phyloP scores from a whole-genome alignment of 2,888 invertebrate species.

The Lymantria monacha region DNA sequence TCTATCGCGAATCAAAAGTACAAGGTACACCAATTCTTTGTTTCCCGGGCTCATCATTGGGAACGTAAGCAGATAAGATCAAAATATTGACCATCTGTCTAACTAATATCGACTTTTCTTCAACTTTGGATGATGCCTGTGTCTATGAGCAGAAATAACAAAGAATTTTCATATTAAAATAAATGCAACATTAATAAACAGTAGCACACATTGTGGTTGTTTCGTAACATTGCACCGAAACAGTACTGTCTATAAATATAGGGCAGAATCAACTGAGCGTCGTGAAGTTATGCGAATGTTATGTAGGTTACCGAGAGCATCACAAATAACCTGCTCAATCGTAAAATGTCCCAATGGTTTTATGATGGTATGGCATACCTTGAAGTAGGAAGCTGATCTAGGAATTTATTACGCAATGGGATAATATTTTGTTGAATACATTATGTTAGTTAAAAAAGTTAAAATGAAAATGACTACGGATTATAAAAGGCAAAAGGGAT shows the following conservation, averaged over 20 bases:
- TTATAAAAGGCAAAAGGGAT: too few species aligned
- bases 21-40: too few species aligned
- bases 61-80: too few species aligned
- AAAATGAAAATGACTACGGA: too few species aligned
- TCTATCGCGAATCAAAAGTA: too few species aligned
- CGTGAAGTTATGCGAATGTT: conserved; percentile 62
- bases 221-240: conserved; percentile 57
- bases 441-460: neutral
- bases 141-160: too few species aligned
- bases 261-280: conserved; percentile 54
- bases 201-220: conserved; percentile 28
- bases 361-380: conserved; percentile 28
- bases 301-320: conserved; percentile 62
- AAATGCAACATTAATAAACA: neutral
- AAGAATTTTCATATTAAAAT: too few species aligned
- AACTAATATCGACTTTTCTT: too few species aligned
- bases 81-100: too few species aligned
- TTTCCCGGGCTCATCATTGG: too few species aligned
- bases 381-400: conserved; percentile 23
- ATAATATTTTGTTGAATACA: neutral
- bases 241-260: conserved; percentile 65
- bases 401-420: conserved; percentile 21
- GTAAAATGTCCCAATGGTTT: conserved; percentile 56
- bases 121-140: too few species aligned
- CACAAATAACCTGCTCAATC: conserved; percentile 55